Evolutionary conservation across 2,888 invertebrate genomes (phyloP), one percentile per base, ranked within the genome.

Genomic region (Chrysomela aeneicollis): DNA sequence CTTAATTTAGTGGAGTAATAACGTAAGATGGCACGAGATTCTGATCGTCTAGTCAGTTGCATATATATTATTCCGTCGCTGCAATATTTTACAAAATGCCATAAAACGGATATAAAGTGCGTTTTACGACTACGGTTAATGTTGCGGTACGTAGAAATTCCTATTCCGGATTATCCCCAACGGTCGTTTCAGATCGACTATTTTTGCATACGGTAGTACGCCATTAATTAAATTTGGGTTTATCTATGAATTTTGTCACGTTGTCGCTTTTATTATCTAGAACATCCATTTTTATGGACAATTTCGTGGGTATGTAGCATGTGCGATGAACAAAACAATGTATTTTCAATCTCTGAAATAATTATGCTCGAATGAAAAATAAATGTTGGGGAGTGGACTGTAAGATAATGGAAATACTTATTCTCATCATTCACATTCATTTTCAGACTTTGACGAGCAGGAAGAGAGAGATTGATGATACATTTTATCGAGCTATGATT

Each of bases 1-100:
- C 47, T 51, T 17, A 57, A 57, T 57, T 30, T 46, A 22, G 30
- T 8, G 26, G 46, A 57, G 57, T 57, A 46, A 32, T 53, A 53
- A 53, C 26, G 17, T 57, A 26, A 26, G 46, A 57, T 57, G 26
- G 12, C 46, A 46, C 26, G 26, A 57, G 57, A 57, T 57, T 57
- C 46, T 47, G 32, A 59, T 59, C 59, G 57, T 49, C 62, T 57
- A 62, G 55, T 57, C 57, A 30, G 57, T 57, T 57, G 57, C 57
- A 57, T 57, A 82, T 82, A 82, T 81, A 82, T 82, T 82, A 82
- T 81, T 77, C 78, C 78, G 77, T 78, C 80, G 81, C 81, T 81
- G 83, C 82, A 83, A 83, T 83, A 83, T 83, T 83, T 83, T 82
- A 83, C 82, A 81, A 82, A 42, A 83, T 77, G 82, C 82, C 77